These are phyloP conservation scores for Cyprinodon brontotheroides DNA, from an alignment of 2,113 vertebrate species.

Conservation along the genomic window DNA sequence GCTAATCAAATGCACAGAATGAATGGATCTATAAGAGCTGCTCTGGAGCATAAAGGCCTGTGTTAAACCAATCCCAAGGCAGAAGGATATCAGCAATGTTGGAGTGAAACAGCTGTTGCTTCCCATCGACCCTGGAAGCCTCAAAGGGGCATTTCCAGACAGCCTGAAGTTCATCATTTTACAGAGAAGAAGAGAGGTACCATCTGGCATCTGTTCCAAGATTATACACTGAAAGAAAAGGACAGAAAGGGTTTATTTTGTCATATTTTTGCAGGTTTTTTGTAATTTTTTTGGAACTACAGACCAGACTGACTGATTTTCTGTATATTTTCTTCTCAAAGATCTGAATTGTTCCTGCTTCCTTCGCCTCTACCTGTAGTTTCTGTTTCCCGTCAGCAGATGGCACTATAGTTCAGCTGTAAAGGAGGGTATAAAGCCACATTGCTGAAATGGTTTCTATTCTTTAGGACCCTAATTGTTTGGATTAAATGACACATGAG, in stretches of 20 bases:
- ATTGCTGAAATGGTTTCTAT: background rate
- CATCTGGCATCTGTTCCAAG: too few relatives aligned
- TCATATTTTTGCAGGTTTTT: background rate
- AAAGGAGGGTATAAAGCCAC: background rate
- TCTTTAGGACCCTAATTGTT: background rate
- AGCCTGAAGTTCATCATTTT: too few relatives aligned
- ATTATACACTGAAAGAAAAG: too few relatives aligned
- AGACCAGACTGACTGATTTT: background rate
- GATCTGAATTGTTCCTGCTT: background rate
- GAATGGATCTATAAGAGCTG: too few relatives aligned
- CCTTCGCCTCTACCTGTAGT: background rate
- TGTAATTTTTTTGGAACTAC: background rate
- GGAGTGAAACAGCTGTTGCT: too few relatives aligned
- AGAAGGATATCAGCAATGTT: too few relatives aligned
- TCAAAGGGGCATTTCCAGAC: too few relatives aligned
- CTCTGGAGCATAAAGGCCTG: too few relatives aligned
- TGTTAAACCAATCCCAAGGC: too few relatives aligned
- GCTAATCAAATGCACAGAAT: too few relatives aligned
- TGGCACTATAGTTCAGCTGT: conserved; percentile 15
- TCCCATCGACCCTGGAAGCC: too few relatives aligned
- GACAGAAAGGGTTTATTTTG: background rate
- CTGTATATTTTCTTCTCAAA: background rate
- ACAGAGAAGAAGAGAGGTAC: too few relatives aligned
- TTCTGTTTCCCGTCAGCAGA: background rate
- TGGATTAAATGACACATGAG: background rate